A percentile compares a stretch with the other conserved stretches of the same genome.
Evolutionary conservation across 2,888 invertebrate species (phyloP).

Genomic region (Drosophila nr. perissopoda): DNA sequence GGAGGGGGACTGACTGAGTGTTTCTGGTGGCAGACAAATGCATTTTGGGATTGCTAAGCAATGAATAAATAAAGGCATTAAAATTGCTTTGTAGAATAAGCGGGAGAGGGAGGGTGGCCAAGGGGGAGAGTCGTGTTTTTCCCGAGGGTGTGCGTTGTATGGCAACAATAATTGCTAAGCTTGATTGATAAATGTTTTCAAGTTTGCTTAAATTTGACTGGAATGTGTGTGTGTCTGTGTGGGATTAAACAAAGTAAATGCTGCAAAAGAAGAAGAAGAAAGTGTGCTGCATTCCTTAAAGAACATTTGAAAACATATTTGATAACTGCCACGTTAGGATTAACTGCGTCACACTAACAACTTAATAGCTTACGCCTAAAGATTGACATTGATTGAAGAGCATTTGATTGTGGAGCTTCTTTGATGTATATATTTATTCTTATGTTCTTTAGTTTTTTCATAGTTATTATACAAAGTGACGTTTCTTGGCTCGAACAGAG

Average conservation of each 20-base stretch:
- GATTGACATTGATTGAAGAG: not conserved
- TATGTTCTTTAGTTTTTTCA: not conserved
- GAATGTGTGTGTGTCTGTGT: slow-evolving; percentile 14
- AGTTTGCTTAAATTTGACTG: slow-evolving; percentile 9
- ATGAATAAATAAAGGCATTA: slow-evolving; percentile 39
- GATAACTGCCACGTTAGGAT: not conserved
- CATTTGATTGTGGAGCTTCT: not conserved
- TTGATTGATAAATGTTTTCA: slow-evolving; percentile 44
- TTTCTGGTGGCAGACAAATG: slow-evolving; percentile 13
- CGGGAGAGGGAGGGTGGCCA: not conserved
- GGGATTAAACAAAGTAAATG: slow-evolving; percentile 6
- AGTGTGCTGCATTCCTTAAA: not conserved
- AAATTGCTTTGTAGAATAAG: not conserved
- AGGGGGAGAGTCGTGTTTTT: not conserved
- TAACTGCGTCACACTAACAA: not conserved
- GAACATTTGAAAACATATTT: not conserved
- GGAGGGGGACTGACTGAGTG: not conserved
- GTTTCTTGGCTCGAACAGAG: not conserved
- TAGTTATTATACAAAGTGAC: not conserved
- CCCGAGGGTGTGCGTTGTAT: not conserved
- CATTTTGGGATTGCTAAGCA: slow-evolving; percentile 32
- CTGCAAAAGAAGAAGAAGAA: not conserved
- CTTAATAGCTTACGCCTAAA: not conserved
- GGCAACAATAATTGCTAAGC: slow-evolving; percentile 37
- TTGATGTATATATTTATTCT: not conserved